Conservation (phyloP, 2,113 vertebrate genomes). For the Eclectus roratus region DNA sequence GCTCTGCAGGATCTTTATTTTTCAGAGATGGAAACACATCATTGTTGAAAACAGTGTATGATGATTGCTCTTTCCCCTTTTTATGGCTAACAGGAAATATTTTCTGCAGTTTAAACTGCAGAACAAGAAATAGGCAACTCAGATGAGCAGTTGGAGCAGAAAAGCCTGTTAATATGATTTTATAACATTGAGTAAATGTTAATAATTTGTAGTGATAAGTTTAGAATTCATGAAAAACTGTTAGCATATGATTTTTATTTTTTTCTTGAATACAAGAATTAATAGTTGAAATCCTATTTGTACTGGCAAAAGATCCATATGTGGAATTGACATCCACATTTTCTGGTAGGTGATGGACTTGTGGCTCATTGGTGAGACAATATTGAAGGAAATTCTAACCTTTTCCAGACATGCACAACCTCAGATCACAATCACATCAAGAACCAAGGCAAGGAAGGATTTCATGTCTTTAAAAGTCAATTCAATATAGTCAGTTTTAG, state of each 20-base stretch:
- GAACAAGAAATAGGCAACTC: not conserved
- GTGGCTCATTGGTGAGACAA: not conserved
- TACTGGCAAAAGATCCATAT: not conserved
- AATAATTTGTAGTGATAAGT: not conserved
- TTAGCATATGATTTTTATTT: not conserved
- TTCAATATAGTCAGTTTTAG: not conserved
- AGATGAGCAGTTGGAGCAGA: not conserved
- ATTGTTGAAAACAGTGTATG: not conserved
- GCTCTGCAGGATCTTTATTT: not conserved
- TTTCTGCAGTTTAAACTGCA: not conserved
- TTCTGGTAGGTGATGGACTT: not conserved
- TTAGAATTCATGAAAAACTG: not conserved
- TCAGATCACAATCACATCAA: not conserved
- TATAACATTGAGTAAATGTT: not conserved
- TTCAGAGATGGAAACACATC: not conserved
- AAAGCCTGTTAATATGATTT: not conserved
- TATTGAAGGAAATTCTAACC: not conserved
- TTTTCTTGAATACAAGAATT: not conserved
- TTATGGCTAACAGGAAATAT: conserved; percentile 12
- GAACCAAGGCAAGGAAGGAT: not conserved
- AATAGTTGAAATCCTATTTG: not conserved
- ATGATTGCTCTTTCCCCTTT: conserved; percentile 15
- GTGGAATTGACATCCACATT: not conserved
- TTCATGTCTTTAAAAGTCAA: not conserved
- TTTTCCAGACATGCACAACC: not conserved